Evolutionary conservation across 2,888 invertebrate genomes (phyloP), one percentile per base, ranked within the genome.

Genomic region (Agrilus cyanescens): DNA sequence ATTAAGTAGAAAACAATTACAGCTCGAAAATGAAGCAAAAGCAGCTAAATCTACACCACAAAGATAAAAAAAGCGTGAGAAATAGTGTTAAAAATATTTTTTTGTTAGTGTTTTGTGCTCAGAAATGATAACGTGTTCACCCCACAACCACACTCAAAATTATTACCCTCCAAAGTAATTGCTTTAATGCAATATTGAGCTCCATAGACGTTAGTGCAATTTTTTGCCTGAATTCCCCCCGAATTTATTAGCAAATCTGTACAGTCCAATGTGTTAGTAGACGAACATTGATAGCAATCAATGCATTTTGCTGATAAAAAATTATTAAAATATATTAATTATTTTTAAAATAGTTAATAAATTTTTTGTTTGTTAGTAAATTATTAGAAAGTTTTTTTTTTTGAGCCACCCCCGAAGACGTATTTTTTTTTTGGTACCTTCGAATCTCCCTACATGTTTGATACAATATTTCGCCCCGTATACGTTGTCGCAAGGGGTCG

Each of bases 401-500:
- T 36, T 29, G 5, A 15, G 18, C 16, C 18, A 15, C 25, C 12
- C 14, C 31, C 18, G n/a, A 1, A 12, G 32, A 38, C 33, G 14
- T 8, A 15, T 32, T 10, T 29, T 3, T 33, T 25, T 18, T 37
- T 29, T 29, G 30, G 16, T 71, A 86, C 87, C 90, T 83, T 88
- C 89, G 57, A 76, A 88, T 60, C 94, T 77, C 50, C 95, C 95
- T 46, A 88, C 84, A 59, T 89, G 87, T 72, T 96, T 96, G 54
- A 96, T 78, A 67, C 96, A 96, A 66, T 80, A 95, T 57, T 80
- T 76, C 12, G 94, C 91, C 51, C 78, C 81, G 62, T 86, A 87
- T 46, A 94, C 85, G 45, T 74, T 70, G 50, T 81, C 77, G 67
- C 93, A 93, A 56, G 82, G 74, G 53, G 72, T 74, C 40, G 81